Percentiles rank a stretch among this genome's conserved stretches.
phyloP scores from a whole-genome alignment of 2,888 invertebrate species.

The Gymnocheta viridis region DNA sequence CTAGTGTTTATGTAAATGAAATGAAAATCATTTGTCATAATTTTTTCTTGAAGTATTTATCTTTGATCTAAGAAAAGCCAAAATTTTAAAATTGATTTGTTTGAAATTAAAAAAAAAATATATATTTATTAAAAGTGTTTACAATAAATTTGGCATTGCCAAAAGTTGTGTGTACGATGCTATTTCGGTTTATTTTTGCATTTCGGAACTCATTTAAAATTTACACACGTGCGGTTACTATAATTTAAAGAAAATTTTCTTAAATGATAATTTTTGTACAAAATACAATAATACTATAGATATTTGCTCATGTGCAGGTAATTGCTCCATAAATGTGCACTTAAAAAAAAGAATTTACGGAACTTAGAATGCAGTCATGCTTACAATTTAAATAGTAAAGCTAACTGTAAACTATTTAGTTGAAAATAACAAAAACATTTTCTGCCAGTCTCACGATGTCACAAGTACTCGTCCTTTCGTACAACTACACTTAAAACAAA shows the following conservation, averaged over 20 bases:
- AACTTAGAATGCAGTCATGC: not conserved
- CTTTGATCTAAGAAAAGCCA: not conserved
- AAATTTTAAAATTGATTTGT: conserved; percentile 39
- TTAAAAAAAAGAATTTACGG: not conserved
- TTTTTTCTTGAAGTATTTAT: not conserved
- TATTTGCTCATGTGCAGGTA: not conserved
- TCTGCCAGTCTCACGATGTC: too few relatives aligned
- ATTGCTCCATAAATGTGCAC: not conserved
- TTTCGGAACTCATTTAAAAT: conserved; percentile 1
- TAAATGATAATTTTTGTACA: not conserved
- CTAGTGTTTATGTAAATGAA: conserved; percentile 20
- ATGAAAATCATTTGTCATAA: conserved; percentile 11
- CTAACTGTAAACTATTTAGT: not conserved
- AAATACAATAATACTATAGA: not conserved
- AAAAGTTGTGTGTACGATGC: not conserved
- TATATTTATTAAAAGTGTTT: not conserved
- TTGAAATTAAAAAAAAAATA: conserved; percentile 14
- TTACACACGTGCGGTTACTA: not conserved
- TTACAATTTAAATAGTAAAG: not conserved
- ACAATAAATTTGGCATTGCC: conserved; percentile 18
- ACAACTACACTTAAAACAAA: too few relatives aligned
- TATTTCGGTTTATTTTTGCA: not conserved
- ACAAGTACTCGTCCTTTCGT: too few relatives aligned
- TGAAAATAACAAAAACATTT: too few relatives aligned
- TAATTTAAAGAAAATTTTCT: not conserved